These are phyloP conservation scores for Cremastobaeus sp. DNA, from an alignment of 2,888 invertebrate genomes.

Conservation along the genomic window DNA sequence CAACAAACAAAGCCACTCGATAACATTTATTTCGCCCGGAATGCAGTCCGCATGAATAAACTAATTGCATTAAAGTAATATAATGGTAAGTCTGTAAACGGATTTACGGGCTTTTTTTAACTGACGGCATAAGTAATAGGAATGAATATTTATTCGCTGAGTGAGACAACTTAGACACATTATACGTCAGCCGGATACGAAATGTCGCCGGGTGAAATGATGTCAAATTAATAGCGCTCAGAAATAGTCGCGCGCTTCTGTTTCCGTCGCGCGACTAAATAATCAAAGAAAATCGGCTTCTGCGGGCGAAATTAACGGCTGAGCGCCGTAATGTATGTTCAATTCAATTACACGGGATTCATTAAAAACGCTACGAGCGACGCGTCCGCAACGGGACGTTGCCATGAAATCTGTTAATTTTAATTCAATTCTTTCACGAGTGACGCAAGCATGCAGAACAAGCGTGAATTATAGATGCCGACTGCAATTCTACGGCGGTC, in stretches of 20 bases:
- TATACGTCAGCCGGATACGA: constrained; percentile 43
- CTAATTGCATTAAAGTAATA: constrained; percentile 41
- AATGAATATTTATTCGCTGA: constrained; percentile 55
- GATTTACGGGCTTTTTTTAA: constrained; percentile 33
- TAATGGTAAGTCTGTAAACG: constrained; percentile 41
- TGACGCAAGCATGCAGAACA: constrained; percentile 52
- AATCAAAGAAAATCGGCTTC: constrained; percentile 47
- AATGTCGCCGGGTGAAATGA: constrained; percentile 47
- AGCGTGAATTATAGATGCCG: constrained; percentile 40
- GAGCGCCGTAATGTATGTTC: constrained; percentile 35
- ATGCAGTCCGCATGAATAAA: constrained; percentile 40
- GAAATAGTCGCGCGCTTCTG: constrained; percentile 38
- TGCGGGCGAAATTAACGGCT: constrained; percentile 19
- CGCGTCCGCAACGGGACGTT: constrained; percentile 44
- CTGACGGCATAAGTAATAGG: constrained; percentile 33
- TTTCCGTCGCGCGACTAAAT: constrained; percentile 20
- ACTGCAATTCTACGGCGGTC: constrained; percentile 8
- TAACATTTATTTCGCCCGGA: constrained; percentile 40
- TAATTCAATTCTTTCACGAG: constrained; percentile 50
- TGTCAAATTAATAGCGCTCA: constrained; percentile 51
- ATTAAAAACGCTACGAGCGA: constrained; percentile 52
- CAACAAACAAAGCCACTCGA: constrained; percentile 23
- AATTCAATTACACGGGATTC: constrained; percentile 54
- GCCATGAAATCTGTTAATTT: constrained; percentile 50
- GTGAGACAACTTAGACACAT: constrained; percentile 30